Evolutionary conservation across 2,888 invertebrate species (phyloP).

Genomic region (Tenthredo distinguenda): DNA sequence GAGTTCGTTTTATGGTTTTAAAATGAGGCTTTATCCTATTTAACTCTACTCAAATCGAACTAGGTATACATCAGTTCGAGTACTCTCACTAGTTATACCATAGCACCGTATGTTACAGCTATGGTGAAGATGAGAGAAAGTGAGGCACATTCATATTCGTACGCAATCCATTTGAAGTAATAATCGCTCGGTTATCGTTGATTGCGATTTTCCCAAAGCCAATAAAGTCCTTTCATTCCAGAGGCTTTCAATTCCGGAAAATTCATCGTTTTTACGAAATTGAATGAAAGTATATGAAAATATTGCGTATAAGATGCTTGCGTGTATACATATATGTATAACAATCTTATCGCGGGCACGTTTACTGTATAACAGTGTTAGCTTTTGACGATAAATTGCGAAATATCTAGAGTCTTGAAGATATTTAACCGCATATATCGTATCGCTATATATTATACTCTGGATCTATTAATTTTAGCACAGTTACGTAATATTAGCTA

Average conservation of each 20-base stretch:
- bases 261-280: background rate
- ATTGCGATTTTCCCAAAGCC: no score
- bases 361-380: background rate
- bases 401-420: background rate
- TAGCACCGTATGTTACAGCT: background rate
- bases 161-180: no score
- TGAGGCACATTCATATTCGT: no score
- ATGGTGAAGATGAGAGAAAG: background rate
- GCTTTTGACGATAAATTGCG: background rate
- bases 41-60: background rate
- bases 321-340: no score
- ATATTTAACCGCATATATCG: background rate
- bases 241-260: background rate
- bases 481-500: slow-evolving; percentile 35
- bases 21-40: background rate
- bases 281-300: no score
- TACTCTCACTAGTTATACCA: background rate
- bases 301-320: no score
- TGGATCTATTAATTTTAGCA: slow-evolving; percentile 48
- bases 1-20: background rate
- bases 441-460: background rate
- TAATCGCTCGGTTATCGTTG: no score
- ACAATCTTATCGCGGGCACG: background rate
- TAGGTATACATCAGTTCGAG: background rate
- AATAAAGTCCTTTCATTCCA: no score